A percentile compares a stretch with the other conserved stretches of the same genome.
Evolutionary conservation across 2,888 invertebrate species (phyloP).

Genomic region (Dasypogon diadema): DNA sequence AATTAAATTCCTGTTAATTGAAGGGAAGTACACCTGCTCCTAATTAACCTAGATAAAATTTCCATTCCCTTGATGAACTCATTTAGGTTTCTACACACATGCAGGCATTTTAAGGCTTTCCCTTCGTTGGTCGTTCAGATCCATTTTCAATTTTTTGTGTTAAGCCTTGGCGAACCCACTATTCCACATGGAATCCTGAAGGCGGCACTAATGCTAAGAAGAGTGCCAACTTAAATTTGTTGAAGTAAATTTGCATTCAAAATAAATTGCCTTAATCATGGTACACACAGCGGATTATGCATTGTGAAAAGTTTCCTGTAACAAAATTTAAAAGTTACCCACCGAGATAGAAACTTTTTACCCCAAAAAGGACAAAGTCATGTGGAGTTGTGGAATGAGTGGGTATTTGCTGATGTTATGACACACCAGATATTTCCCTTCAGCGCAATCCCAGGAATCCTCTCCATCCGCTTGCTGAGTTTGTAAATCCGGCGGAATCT

Average conservation of each 20-base stretch:
- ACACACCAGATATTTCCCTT: not conserved
- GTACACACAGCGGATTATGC: not conserved
- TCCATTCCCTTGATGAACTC: not conserved
- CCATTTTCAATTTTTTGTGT: not conserved
- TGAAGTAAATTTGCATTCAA: conserved; percentile 12
- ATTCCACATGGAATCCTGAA: not conserved
- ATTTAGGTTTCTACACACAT: not conserved
- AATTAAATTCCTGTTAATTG: not conserved
- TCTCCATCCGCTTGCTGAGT: conserved; percentile 10
- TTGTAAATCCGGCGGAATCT: conserved; percentile 33
- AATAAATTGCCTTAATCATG: conserved; percentile 11
- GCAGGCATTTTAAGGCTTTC: not conserved
- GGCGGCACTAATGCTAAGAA: not conserved
- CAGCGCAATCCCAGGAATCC: not conserved
- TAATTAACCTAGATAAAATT: not conserved
- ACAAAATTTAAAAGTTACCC: conserved; percentile 9
- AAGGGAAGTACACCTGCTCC: not conserved
- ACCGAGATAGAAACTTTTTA: conserved; percentile 1
- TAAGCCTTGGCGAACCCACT: not conserved
- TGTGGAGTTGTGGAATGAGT: not conserved
- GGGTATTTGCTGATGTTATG: conserved; percentile 13
- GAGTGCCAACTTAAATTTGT: not conserved
- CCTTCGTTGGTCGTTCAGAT: not conserved
- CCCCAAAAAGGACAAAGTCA: not conserved
- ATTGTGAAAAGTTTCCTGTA: not conserved